Base-by-base conservation (phyloP, 2,113 vertebrate genomes). In the Myodes glareolus region DNA sequence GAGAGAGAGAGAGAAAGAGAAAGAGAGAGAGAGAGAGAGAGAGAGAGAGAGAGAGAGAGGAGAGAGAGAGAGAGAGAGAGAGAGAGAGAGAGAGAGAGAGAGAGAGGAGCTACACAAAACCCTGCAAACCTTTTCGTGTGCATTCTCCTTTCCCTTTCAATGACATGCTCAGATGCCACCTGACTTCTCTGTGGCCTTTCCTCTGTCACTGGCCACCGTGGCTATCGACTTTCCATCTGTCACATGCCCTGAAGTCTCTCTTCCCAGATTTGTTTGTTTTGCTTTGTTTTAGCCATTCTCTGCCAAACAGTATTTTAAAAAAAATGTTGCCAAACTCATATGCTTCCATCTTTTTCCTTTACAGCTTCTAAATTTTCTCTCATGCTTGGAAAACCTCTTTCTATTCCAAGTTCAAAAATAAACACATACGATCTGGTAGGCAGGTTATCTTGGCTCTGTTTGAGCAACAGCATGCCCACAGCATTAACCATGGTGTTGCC, bases 331-430 rank as follows among this genome's bases (percentile, higher is more conserved):
- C 47, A 67, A 45, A 70, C 77, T 89, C n/a, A 1, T 72, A 45
- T 78, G 9, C 84, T 45, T 81, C 23, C 58, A 73, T 88, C 61
- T 85, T 91, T 95, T 92, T 94, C 75, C 84, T 92, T 95, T 77
- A 90, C 9, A 89, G 77, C 39, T 88, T 94, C 90, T 88, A 45
- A 36, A 45, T 80, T 89, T 81, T 82, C 68, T 77, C 4, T n/a
- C 70, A 21, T 94, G 82, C 88, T 80, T 82, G 95, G 58, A 87
- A 91, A 95, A 67, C 5, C 67, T 86, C 78, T 87, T 52, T n/a
- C 21, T 86, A 10, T 63, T 91, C 94, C 70, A 82, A 81, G 72
- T 73, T 91, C 94, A 92, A 94, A 96, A 96, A 94, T 82, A 96
- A 95, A 82, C 29, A 67, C 78, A 87, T 42, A 52, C 73, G 52